A percentile compares a stretch with the other conserved stretches of the same genome.
These are phyloP conservation scores for Corythornis vintsioides DNA, from an alignment of 2,113 vertebrate genomes.

Conservation along the genomic window DNA sequence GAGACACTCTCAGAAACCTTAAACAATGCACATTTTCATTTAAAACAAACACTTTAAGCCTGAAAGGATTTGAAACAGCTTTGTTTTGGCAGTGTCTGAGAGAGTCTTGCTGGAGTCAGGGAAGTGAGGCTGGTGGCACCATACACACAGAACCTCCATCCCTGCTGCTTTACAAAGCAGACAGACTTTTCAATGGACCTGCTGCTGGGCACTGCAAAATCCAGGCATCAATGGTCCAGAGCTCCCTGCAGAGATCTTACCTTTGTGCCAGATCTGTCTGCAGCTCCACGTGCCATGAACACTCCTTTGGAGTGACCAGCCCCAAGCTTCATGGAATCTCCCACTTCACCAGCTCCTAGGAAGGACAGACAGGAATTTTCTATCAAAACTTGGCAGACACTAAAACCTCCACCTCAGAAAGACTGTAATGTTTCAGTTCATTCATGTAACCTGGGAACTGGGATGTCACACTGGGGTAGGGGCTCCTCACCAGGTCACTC, in stretches of 20 bases:
- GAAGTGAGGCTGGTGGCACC: not conserved
- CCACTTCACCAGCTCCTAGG: not conserved
- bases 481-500: not conserved
- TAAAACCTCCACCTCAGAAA: not conserved
- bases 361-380: not conserved
- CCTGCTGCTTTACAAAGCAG: not conserved
- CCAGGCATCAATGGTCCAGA: not conserved
- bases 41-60: not conserved
- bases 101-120: not conserved
- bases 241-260: not conserved
- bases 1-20: not conserved
- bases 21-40: not conserved
- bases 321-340: accelerated
- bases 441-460: not conserved
- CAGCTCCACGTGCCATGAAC: not conserved
- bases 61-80: not conserved
- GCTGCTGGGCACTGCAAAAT: not conserved
- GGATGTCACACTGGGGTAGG: not conserved
- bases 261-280: not conserved
- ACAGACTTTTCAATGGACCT: not conserved
- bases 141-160: not conserved
- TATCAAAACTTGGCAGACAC: not conserved
- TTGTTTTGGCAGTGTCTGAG: not conserved
- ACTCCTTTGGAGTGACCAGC: accelerated
- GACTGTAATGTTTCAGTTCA: not conserved